Base-by-base conservation (phyloP, 1,140 invertebrate species). In the Drosophila azteca region DNA sequence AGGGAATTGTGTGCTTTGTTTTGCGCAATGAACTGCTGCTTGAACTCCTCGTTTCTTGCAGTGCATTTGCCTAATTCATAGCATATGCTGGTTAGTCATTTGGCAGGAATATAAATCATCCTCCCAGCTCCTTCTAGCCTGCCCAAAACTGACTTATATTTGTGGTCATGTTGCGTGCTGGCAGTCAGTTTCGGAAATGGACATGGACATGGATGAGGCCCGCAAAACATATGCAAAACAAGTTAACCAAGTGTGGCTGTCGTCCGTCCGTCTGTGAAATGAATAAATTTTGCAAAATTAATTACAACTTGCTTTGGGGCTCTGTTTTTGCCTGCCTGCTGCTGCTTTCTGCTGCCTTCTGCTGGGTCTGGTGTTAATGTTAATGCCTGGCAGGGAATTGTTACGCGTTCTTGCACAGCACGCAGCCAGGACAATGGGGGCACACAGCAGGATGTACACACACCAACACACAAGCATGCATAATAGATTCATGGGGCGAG, bases 271-370 rank as follows among this genome's bases (percentile, higher is more conserved):
- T 57, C 68, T 62, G 79, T 43, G 49, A 68, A 82, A 78, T 77
- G 65, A 88, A 71, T 77, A 83, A 82, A 87, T 88, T 87, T 82
- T 82, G 65, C 67, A 88, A 69, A 87, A 82, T 87, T 82, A 87
- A 88, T 87, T 87, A 76, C 74, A 82, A 71, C 70, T 76, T 61
- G 59, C 53, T 57, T 50, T 67, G 54, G 53, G 44, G 13, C 48
- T 22, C 39, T 31, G 17, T 43, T 61, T 9, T 15, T 9, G 22
- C 4, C 35, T 39, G 35, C 13, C 11, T 4, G 4, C 0, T 20
- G 8, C 17, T 53, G 51, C 24, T 53, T 39, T 15, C 9, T 39
- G 8, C 31, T 35, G 0, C 1, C 17, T 20, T 0, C 17, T 31
- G 35, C 35, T 35, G 35, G 0, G 9, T 11, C 24, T 1, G 64